These are phyloP conservation scores for Trichogramma pretiosum DNA, from an alignment of 1,140 invertebrate species.

Conservation along the genomic window DNA sequence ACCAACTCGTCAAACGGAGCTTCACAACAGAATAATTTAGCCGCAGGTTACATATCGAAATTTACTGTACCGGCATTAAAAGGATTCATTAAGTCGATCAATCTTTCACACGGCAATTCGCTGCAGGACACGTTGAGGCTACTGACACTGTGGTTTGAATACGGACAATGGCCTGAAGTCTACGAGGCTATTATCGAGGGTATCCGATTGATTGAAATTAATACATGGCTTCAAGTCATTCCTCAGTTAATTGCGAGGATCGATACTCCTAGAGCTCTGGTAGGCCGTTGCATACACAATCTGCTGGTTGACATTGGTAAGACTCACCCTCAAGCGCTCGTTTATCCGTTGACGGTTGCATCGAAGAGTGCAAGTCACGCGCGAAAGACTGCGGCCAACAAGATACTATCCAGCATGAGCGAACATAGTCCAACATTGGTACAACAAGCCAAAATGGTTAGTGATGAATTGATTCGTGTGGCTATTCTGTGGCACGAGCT, in stretches of 20 bases:
- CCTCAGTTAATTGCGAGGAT: slow-evolving; percentile 97
- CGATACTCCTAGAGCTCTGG: slow-evolving; percentile 81
- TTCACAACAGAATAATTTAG: slow-evolving; percentile 29
- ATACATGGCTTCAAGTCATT: slow-evolving; percentile 97
- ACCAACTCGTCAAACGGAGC: slow-evolving; percentile 4
- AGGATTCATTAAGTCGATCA: slow-evolving; percentile 93
- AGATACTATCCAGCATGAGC: slow-evolving; percentile 90
- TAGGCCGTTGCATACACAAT: slow-evolving; percentile 85
- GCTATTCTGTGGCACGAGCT: slow-evolving; percentile 99
- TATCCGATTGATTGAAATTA: slow-evolving; percentile 87
- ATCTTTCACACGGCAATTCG: slow-evolving; percentile 83
- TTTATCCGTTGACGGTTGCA: slow-evolving; percentile 95
- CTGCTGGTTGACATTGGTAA: slow-evolving; percentile 91
- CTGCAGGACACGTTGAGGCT: slow-evolving; percentile 95
- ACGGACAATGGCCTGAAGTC: slow-evolving; percentile 86
- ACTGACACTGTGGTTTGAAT: slow-evolving; percentile 90
- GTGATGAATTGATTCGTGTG: slow-evolving; percentile 94
- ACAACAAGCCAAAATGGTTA: slow-evolving; percentile 87
- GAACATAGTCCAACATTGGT: slow-evolving; percentile 89
- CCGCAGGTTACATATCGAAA: slow-evolving; percentile 55
- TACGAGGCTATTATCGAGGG: slow-evolving; percentile 89
- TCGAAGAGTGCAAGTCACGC: slow-evolving; percentile 83
- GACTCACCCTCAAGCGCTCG: slow-evolving; percentile 76
- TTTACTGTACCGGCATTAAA: slow-evolving; percentile 90
- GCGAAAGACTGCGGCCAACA: slow-evolving; percentile 84